Evolutionary conservation across 2,797 vertebrate species (phyloP).

Genomic region (Pipistrellus pipistrellus): DNA sequence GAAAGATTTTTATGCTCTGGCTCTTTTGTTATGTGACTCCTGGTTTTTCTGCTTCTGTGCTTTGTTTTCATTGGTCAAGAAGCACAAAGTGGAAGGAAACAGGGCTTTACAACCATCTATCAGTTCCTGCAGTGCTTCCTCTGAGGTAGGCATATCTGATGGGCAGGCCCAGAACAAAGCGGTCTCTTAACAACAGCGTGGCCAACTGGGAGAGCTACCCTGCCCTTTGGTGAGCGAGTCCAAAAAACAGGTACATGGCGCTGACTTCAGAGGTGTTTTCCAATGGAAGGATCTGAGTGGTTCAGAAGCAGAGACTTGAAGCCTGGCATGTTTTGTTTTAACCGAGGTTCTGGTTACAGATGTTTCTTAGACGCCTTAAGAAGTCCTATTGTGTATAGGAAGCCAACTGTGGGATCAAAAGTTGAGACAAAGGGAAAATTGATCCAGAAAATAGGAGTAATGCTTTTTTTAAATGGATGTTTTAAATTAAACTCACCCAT

Average conservation of each 20-base stretch:
- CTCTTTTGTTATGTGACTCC: conserved; percentile 12
- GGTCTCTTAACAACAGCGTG: neutral
- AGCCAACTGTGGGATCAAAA: neutral
- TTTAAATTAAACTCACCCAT: neutral
- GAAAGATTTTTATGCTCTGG: conserved; percentile 49
- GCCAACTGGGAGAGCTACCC: neutral
- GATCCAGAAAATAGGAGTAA: neutral
- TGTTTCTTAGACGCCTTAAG: neutral
- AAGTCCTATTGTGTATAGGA: neutral
- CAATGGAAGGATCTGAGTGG: neutral
- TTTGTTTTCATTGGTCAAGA: conserved; percentile 79
- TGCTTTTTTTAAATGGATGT: neutral
- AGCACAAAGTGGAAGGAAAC: conserved; percentile 75
- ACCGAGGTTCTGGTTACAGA: neutral
- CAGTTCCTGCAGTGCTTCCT: conserved; percentile 79
- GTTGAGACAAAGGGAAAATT: neutral
- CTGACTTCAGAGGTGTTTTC: neutral
- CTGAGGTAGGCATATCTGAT: conserved; percentile 49
- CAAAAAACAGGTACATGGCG: neutral
- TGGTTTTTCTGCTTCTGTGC: conserved; percentile 11
- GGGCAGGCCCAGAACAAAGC: conserved; percentile 41
- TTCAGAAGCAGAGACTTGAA: neutral
- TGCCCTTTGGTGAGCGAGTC: neutral
- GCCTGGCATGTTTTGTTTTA: neutral
- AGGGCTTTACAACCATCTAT: conserved; percentile 32